phyloP scores from a whole-genome alignment of 2,888 invertebrate species.

The Lithosia quadra region DNA sequence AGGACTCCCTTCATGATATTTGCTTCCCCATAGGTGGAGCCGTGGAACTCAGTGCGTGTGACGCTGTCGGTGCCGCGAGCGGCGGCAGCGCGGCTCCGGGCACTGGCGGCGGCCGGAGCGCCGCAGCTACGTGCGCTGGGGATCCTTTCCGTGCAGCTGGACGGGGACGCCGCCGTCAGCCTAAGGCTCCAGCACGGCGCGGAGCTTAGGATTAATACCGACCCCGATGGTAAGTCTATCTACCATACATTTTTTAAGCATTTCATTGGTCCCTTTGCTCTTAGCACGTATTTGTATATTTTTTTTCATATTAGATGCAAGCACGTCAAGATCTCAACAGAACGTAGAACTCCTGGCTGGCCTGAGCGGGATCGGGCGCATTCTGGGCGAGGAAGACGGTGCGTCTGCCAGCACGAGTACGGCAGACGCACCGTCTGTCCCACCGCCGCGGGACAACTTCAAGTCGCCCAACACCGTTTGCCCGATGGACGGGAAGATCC shows the following conservation, averaged over 20 bases:
- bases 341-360: slow-evolving; percentile 74
- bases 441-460: slow-evolving; percentile 83
- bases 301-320: slow-evolving; percentile 64
- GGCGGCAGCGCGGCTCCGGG: slow-evolving; percentile 96
- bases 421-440: slow-evolving; percentile 44
- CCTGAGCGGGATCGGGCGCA: slow-evolving; percentile 76
- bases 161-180: slow-evolving; percentile 93
- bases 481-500: slow-evolving; percentile 92
- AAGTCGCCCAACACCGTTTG: slow-evolving; percentile 96
- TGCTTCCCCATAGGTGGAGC: slow-evolving; percentile 90
- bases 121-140: slow-evolving; percentile 96
- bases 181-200: slow-evolving; percentile 87
- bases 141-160: slow-evolving; percentile 97
- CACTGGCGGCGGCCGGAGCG: slow-evolving; percentile 96
- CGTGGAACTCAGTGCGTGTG: slow-evolving; percentile 99
- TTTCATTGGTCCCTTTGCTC: too few relatives aligned
- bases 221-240: slow-evolving; percentile 64
- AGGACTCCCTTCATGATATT: neutral
- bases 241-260: too few relatives aligned
- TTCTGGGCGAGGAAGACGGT: slow-evolving; percentile 66
- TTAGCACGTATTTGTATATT: neutral
- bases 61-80: slow-evolving; percentile 99
- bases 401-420: slow-evolving; percentile 55
- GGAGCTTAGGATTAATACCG: slow-evolving; percentile 78
- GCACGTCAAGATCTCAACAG: slow-evolving; percentile 71